Evolutionary conservation across 2,888 invertebrate genomes (phyloP), one percentile per base, ranked within the genome.

Genomic region (Agriopis marginaria): DNA sequence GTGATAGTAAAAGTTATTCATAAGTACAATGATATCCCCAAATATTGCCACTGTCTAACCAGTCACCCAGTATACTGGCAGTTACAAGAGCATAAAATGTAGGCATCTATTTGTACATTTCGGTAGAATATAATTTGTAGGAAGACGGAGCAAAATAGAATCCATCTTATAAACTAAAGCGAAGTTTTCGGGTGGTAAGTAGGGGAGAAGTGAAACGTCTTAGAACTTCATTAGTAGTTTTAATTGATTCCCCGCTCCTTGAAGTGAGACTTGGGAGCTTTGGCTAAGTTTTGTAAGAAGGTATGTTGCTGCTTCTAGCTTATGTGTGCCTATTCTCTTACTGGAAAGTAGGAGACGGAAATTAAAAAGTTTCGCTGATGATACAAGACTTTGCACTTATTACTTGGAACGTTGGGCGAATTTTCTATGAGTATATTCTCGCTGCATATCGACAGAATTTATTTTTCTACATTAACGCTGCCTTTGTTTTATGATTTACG

Each of bases 151-250:
- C 74, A 73, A 83, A 85, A 83, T 80, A 79, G 79, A 82, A 80
- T 79, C 80, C 78, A 77, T 80, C 78, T 79, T 76, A 79, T 78
- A 77, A 77, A 80, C 77, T 80, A 80, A 81, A 78, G 79, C 73
- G 70, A 86, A 87, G 83, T 87, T 86, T 83, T 79, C 73, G 79
- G 79, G 79, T 76, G 72, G 82, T 79, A 79, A 81, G 82, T 78
- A 79, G 77, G 71, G 76, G 82, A 72, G 81, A 77, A 82, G 83
- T 82, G 82, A 85, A 85, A 87, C 81, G 85, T 86, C 88, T 89
- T 86, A 84, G 80, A 89, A 87, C 81, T 88, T 86, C 84, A 86
- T 86, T 86, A 86, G 84, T 89, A 89, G 90, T 90, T 91, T 89
- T 91, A 90, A 91, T 91, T 90, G 88, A 83, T 87, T 86, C 82